Conservation (phyloP, 2,888 invertebrate genomes). For the Nymphalis polychloros region DNA sequence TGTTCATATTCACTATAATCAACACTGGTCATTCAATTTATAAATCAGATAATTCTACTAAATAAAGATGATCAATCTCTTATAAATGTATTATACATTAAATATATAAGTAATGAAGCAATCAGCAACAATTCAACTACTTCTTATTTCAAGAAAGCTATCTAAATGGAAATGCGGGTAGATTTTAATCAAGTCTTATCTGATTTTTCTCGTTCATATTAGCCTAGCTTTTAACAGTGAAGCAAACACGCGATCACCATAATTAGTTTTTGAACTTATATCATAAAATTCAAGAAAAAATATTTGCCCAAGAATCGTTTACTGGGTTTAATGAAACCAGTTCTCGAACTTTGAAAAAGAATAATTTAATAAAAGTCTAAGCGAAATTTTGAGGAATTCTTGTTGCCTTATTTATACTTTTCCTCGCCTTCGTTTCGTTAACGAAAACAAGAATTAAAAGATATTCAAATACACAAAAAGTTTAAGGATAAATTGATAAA, state of each 20-base stretch:
- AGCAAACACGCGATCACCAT: slow-evolving; percentile 21
- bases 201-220: slow-evolving; percentile 24
- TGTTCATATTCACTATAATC: too few relatives aligned
- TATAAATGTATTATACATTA: neutral
- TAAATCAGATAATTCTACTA: too few relatives aligned
- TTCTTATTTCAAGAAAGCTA: slow-evolving; percentile 10
- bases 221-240: slow-evolving; percentile 16
- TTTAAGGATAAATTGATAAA: neutral
- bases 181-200: slow-evolving; percentile 31
- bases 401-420: slow-evolving; percentile 26
- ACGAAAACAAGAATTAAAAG: neutral
- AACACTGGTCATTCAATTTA: too few relatives aligned
- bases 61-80: too few relatives aligned
- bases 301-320: slow-evolving; percentile 23
- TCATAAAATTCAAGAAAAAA: slow-evolving; percentile 19
- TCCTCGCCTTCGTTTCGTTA: slow-evolving; percentile 11
- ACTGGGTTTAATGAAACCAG: slow-evolving; percentile 30
- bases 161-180: slow-evolving; percentile 29
- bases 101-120: neutral
- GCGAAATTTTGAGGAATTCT: slow-evolving; percentile 25
- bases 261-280: slow-evolving; percentile 30
- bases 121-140: neutral
- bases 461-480: slow-evolving; percentile 12
- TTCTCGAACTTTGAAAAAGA: slow-evolving; percentile 25
- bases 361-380: slow-evolving; percentile 34